Percentiles rank a stretch among this genome's conserved stretches.
Conservation (phyloP, 2,797 vertebrate genomes). For the Enteromius paludinosus region DNA sequence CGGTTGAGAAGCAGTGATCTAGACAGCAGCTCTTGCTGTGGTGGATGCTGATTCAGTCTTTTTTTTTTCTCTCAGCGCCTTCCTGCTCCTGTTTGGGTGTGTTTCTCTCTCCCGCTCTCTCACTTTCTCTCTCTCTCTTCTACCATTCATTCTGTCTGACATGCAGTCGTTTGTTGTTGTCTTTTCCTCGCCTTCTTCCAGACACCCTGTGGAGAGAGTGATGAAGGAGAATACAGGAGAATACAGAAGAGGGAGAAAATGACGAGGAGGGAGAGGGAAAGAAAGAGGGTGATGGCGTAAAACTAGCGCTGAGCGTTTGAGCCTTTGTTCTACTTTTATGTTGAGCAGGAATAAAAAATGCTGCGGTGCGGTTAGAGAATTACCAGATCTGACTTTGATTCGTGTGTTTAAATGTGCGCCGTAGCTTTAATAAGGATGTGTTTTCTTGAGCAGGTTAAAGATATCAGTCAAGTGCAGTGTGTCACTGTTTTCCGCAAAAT, state of each 20-base stretch:
- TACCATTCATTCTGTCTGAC: slow-evolving; percentile 57
- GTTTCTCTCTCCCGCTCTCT: slow-evolving; percentile 44
- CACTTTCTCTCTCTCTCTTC: slow-evolving; percentile 33
- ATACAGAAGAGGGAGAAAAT: slow-evolving; percentile 38
- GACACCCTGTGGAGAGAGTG: slow-evolving; percentile 55
- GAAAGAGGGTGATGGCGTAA: slow-evolving; percentile 27
- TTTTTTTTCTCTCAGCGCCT: slow-evolving; percentile 50
- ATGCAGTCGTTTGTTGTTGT: slow-evolving; percentile 59
- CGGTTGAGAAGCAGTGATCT: slow-evolving; percentile 34
- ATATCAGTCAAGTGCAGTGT: slow-evolving; percentile 41
- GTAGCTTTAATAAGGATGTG: slow-evolving; percentile 37
- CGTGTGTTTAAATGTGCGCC: slow-evolving; percentile 16
- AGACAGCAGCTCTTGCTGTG: slow-evolving; percentile 38
- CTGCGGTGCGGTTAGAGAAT: background rate
- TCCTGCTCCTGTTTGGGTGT: slow-evolving; percentile 55
- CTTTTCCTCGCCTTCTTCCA: slow-evolving; percentile 50
- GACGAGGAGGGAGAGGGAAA: slow-evolving; percentile 20
- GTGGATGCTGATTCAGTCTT: slow-evolving; percentile 58
- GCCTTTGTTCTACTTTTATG: slow-evolving; percentile 47
- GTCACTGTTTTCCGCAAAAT: slow-evolving; percentile 17
- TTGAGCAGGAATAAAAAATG: slow-evolving; percentile 29
- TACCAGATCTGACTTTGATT: slow-evolving; percentile 2
- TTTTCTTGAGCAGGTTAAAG: slow-evolving; percentile 34
- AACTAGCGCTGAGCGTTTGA: slow-evolving; percentile 1
- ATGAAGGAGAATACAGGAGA: slow-evolving; percentile 41